Conservation (phyloP, 2,888 invertebrate species). For the Tachystola acroxantha region DNA sequence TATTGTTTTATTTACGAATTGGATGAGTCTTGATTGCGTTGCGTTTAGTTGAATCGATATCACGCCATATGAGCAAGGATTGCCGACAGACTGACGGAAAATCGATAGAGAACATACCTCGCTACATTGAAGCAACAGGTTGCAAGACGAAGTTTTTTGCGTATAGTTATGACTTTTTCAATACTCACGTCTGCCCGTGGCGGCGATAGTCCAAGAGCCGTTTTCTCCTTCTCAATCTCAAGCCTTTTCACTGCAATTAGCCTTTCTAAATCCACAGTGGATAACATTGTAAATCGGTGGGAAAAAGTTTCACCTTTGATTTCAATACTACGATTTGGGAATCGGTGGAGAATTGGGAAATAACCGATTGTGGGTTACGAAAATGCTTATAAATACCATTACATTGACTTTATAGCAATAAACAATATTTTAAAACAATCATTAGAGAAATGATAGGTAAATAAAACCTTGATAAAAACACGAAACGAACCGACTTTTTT, state of each 20-base stretch:
- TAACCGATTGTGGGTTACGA: too few relatives aligned
- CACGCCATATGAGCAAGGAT: not conserved
- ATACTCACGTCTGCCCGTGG: constrained; percentile 14
- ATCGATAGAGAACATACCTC: constrained; percentile 19
- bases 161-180: not conserved
- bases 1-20: too few relatives aligned
- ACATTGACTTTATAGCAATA: too few relatives aligned
- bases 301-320: constrained; percentile 26
- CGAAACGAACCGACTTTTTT: too few relatives aligned
- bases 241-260: constrained; percentile 63
- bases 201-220: constrained; percentile 39
- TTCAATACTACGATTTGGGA: too few relatives aligned
- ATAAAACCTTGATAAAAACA: too few relatives aligned
- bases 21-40: constrained; percentile 2
- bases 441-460: too few relatives aligned
- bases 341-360: too few relatives aligned
- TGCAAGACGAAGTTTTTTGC: constrained; percentile 17
- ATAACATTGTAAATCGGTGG: constrained; percentile 50
- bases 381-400: too few relatives aligned
- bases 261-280: constrained; percentile 56
- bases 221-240: constrained; percentile 66
- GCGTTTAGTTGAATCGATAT: constrained; percentile 15
- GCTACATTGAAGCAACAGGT: constrained; percentile 30
- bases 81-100: constrained; percentile 11
- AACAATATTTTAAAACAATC: too few relatives aligned